phyloP scores from a whole-genome alignment of 2,888 invertebrate genomes.

The Teinopalpus imperialis region DNA sequence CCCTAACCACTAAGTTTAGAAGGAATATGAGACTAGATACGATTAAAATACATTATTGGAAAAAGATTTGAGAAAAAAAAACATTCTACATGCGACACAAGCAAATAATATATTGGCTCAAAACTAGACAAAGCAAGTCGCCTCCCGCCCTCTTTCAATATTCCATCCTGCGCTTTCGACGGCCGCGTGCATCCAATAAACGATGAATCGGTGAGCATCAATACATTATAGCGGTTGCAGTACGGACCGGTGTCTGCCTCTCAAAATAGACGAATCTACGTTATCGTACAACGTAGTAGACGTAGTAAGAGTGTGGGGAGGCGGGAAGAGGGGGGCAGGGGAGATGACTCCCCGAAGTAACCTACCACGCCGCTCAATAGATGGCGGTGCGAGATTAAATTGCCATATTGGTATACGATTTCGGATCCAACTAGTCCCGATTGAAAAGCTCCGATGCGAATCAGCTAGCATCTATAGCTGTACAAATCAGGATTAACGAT shows the following conservation, averaged over 20 bases:
- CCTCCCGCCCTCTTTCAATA: conserved; percentile 6
- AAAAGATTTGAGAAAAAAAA: no score
- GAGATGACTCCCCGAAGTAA: conserved; percentile 27
- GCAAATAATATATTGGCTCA: conserved; percentile 8
- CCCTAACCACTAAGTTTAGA: no score
- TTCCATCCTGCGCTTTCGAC: conserved; percentile 4
- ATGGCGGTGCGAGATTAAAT: conserved; percentile 66
- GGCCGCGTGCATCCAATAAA: conserved; percentile 35
- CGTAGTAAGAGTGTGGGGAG: conserved; percentile 45
- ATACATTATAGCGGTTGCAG: conserved; percentile 37
- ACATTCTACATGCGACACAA: no score
- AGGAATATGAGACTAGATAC: no score
- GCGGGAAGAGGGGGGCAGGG: conserved; percentile 28
- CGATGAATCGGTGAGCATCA: conserved; percentile 52
- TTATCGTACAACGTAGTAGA: conserved; percentile 52
- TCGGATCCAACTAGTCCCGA: conserved; percentile 42
- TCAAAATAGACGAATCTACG: conserved; percentile 54
- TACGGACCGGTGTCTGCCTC: conserved; percentile 48
- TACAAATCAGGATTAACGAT: conserved; percentile 34
- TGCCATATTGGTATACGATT: conserved; percentile 62
- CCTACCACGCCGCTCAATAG: conserved; percentile 39
- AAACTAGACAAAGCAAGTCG: background rate
- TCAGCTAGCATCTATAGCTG: conserved; percentile 28
- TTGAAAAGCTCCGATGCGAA: conserved; percentile 46
- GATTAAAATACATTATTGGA: no score